A percentile compares a stretch with the other conserved stretches of the same genome.
Evolutionary conservation across 2,888 invertebrate genomes (phyloP).

Genomic region (Dugesia japonica): DNA sequence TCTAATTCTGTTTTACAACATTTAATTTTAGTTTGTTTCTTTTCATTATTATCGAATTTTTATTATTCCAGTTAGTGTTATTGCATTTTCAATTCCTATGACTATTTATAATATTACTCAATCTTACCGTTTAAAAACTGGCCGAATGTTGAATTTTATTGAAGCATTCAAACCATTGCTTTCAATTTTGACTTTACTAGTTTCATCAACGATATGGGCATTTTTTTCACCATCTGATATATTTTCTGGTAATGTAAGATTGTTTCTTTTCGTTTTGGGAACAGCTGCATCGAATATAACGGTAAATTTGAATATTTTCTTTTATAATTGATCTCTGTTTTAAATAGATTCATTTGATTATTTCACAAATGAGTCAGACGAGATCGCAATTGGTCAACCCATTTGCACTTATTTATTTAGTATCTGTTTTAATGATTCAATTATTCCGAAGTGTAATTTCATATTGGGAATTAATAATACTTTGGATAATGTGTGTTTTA

Average conservation of each 20-base stretch:
- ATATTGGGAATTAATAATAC: not conserved
- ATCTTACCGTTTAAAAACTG: not conserved
- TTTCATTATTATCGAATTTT: no score
- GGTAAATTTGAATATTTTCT: not conserved
- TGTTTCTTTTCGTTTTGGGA: not conserved
- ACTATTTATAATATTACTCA: not conserved
- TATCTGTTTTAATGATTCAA: not conserved
- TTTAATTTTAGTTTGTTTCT: no score
- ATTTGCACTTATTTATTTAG: not conserved
- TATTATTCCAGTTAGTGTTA: constrained; percentile 11
- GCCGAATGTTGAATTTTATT: not conserved
- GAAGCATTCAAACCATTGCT: constrained; percentile 20
- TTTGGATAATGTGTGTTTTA: not conserved
- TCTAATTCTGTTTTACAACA: no score
- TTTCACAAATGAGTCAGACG: constrained; percentile 4
- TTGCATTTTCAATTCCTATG: constrained; percentile 7
- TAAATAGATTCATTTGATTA: not conserved
- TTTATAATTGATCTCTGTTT: not conserved
- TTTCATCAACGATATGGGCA: constrained; percentile 1
- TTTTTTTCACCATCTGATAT: constrained; percentile 21
- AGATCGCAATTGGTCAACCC: not conserved
- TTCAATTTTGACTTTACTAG: not conserved
- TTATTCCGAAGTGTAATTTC: not conserved
- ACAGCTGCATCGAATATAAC: constrained; percentile 3
- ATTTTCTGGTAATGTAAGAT: not conserved